Evolutionary conservation across 2,113 vertebrate species (phyloP).

Genomic region (Microtus montanus): DNA sequence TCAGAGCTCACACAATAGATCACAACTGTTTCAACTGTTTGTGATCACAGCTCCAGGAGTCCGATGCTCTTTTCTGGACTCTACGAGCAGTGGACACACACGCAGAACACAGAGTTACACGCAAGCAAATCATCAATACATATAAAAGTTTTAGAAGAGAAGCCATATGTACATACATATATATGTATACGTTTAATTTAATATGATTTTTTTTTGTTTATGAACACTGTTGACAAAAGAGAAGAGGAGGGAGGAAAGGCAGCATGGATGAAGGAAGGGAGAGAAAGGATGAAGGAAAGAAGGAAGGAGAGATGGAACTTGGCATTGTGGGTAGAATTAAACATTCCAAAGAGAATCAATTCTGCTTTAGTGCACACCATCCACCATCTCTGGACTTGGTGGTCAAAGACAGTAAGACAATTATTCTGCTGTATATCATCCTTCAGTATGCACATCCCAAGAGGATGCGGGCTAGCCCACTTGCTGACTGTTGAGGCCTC

Average conservation of each 20-base stretch:
- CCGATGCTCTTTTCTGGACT: not conserved
- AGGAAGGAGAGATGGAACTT: not conserved
- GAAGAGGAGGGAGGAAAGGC: too few species aligned
- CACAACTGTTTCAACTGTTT: not conserved
- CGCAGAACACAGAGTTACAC: not conserved
- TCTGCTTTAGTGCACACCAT: not conserved
- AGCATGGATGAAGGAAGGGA: not conserved
- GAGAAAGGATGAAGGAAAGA: too few species aligned
- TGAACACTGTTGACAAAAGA: not conserved
- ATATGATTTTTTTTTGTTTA: not conserved
- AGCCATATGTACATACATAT: not conserved
- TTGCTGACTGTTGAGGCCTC: not conserved
- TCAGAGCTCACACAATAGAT: not conserved
- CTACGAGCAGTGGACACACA: not conserved
- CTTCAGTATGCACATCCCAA: not conserved
- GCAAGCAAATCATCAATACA: not conserved
- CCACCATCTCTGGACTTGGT: not conserved
- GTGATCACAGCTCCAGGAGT: not conserved
- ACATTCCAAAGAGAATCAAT: not conserved
- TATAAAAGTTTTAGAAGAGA: too few species aligned
- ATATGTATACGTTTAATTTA: not conserved
- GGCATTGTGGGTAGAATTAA: not conserved
- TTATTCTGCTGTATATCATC: not conserved
- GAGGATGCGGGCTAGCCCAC: not conserved
- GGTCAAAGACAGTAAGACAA: not conserved